Percentiles rank a stretch among this genome's conserved stretches.
phyloP scores from a whole-genome alignment of 2,888 invertebrate genomes.

The Drosophila demipolita region DNA sequence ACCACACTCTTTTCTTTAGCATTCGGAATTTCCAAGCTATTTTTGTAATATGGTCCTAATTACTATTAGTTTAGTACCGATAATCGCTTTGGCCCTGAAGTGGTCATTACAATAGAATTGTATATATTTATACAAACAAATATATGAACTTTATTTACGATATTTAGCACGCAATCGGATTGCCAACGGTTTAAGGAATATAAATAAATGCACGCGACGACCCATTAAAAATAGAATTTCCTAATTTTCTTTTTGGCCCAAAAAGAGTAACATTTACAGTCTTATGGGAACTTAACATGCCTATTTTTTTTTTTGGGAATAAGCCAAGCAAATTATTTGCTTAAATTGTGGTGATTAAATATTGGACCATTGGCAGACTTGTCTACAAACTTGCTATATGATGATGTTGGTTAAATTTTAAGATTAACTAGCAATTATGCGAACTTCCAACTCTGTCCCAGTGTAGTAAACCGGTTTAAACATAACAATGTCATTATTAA shows the following conservation, averaged over 20 bases:
- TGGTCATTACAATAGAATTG: conserved; percentile 16
- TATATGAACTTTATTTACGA: conserved; percentile 14
- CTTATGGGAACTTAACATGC: not conserved
- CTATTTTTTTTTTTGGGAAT: conserved; percentile 5
- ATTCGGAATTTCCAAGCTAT: conserved; percentile 66
- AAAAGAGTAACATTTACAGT: not conserved
- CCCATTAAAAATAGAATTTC: conserved; percentile 43
- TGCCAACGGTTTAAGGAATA: conserved; percentile 4
- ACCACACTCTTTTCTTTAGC: not conserved
- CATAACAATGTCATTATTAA: not conserved
- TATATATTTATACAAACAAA: not conserved
- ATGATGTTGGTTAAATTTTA: not conserved
- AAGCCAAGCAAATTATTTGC: not conserved
- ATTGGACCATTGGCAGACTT: not conserved
- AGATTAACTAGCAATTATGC: not conserved
- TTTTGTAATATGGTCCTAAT: conserved; percentile 35
- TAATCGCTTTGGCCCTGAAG: conserved; percentile 8
- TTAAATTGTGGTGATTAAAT: not conserved
- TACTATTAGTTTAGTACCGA: conserved; percentile 5
- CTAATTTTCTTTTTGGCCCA: conserved; percentile 2
- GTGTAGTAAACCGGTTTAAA: not conserved
- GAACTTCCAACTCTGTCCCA: not conserved
- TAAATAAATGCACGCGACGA: conserved; percentile 52
- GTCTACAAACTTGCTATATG: not conserved
- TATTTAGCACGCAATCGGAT: conserved; percentile 33